Evolutionary conservation across 2,888 invertebrate genomes (phyloP).

Genomic region (Portevinia maculata): DNA sequence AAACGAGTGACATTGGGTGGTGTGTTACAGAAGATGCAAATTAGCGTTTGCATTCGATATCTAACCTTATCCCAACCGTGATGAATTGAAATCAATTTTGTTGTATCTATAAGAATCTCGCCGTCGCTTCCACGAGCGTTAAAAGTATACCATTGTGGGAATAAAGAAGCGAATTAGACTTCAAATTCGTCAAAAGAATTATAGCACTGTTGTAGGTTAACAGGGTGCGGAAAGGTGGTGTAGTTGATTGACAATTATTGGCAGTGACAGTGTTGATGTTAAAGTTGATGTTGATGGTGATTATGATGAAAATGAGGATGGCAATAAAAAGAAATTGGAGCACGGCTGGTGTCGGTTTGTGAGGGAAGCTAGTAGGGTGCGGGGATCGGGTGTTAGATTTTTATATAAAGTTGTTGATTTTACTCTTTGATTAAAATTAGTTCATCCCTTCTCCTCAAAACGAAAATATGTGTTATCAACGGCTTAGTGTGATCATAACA

Average conservation of each 20-base stretch:
- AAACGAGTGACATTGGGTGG: conserved; percentile 33
- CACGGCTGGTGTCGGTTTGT: conserved; percentile 10
- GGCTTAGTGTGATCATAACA: no score
- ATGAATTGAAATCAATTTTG: conserved; percentile 51
- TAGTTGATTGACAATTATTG: conserved; percentile 57
- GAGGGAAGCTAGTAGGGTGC: neutral
- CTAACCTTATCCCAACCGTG: conserved; percentile 50
- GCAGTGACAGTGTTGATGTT: conserved; percentile 43
- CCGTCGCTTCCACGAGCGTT: conserved; percentile 2
- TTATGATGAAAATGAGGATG: conserved; percentile 2
- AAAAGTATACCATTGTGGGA: conserved; percentile 12
- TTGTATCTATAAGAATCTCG: conserved; percentile 43
- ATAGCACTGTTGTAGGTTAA: neutral
- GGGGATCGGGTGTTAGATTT: no score
- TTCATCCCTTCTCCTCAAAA: no score
- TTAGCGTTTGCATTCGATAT: conserved; percentile 52
- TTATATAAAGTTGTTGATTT: no score
- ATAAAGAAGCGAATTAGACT: conserved; percentile 6
- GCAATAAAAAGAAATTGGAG: neutral
- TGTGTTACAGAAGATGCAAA: conserved; percentile 45
- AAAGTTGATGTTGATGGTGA: conserved; percentile 22
- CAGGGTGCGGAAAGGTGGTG: neutral
- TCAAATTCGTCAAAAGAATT: conserved; percentile 5
- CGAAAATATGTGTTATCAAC: no score
- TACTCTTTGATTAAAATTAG: no score